Evolutionary conservation across 2,113 vertebrate genomes (phyloP), one percentile per base, ranked within the genome.

Genomic region (Stomatorhinus ivindoensis): DNA sequence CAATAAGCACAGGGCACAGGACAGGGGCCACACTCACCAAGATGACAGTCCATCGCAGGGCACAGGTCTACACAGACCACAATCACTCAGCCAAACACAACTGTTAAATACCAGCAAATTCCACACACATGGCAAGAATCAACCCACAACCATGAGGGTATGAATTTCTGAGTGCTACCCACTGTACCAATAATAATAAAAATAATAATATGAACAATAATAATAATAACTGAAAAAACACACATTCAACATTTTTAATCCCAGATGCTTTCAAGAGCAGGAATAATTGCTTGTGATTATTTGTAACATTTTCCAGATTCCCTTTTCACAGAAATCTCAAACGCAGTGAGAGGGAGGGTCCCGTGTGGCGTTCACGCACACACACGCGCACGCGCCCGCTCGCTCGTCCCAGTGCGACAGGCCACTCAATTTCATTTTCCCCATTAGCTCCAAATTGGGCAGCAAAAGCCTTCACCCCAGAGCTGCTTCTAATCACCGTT

Each of bases 371-470:
- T 47, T 88, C 80, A 88, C 84, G 65, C 46, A 85, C 31, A 84
- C 90, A 91, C 65, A 89, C 55, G 88, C 42, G 4, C 42, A 46
- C 4, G 44, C 6, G 2, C 44, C 10, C 24, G 9, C 82, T 47
- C 9, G 17, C 76, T 19, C 3, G 42, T 92, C 90, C 90, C 88
- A 91, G 92, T 73, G 91, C 90, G 89, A 89, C 44, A 85, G 91
- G 89, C 90, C 48, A 87, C 85, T 87, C 90, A 93, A 92, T 95
- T 93, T 94, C 93, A 93, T 94, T 92, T 91, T 92, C 92, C 93
- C 93, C 92, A 93, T 94, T 94, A 93, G 93, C 89, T 92, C 94
- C 91, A 95, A 94, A 95, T 93, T 92, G 93, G 91, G 92, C 94
- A 91, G 94, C 93, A 91, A 94, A 92, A 84, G 92, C 92, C 58